Base-by-base conservation (phyloP, 2,888 invertebrate species). In the Catocala nupta region DNA sequence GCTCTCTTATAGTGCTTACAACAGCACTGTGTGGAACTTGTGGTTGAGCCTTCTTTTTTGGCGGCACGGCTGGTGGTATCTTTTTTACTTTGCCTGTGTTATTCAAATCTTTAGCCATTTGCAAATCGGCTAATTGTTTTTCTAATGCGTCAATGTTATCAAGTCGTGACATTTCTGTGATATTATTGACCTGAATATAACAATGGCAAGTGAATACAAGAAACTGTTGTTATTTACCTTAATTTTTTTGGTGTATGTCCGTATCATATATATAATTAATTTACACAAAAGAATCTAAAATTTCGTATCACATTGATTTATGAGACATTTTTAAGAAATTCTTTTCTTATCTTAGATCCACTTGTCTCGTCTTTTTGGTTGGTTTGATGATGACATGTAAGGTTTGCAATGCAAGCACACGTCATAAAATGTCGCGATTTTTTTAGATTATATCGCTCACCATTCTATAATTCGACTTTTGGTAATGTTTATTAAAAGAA, bases 21-120 rank as follows among this genome's bases (percentile, higher is more conserved):
- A 95, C 94, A 76, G 96, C 96, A 87, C 97, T 97, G 82, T 96
- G 96, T 67, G 97, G 97, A 80, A 97, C 96, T 96, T 96, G 90
- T 11, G 95, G 93, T 81, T 90, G 90, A 67, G 90, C 96, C 86
- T 95, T 96, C 71, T 97, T 97, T 87, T 97, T 97, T 9, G 97
- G 97, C 51, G 97, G 97, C 63, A 97, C 97, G 59, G 96, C 96
- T 69, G 97, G 97, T 70, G 97, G 97, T 68, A 96, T 93, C 90
- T 97, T 97, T 84, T 94, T 89, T 25, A 87, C 75, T 84, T 87
- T 87, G 63, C 80, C 83, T n/a, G 86, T 69, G 48, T 81, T 78
- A 77, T 81, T 87, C 53, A 80, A 67, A 65, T 91, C 87, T 73
- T 95, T 96, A 55, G 95, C 91, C 84, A 96, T 90, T 84, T 96